Percentiles rank a stretch among this genome's conserved stretches.
These are phyloP conservation scores for Parapristionchus giblindavisi DNA, from an alignment of 2,888 invertebrate species.

Conservation along the genomic window DNA sequence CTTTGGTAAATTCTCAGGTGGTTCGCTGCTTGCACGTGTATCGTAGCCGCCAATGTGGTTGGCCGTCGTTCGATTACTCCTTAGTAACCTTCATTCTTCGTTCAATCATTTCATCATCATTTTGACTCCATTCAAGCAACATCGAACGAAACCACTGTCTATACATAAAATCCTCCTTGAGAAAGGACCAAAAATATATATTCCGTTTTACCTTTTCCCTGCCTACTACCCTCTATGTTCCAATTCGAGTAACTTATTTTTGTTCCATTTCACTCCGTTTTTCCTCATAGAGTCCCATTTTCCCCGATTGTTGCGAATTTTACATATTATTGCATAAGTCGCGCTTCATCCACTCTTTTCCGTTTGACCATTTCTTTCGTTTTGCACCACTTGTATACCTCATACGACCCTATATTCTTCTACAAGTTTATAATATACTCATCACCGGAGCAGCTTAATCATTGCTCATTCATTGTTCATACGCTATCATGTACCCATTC, in stretches of 20 bases:
- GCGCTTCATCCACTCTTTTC: too few species aligned
- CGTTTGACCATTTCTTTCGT: too few species aligned
- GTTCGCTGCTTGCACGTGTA: constrained; percentile 15
- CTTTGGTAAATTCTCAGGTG: background rate
- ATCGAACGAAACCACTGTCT: constrained; percentile 15
- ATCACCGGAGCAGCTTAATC: too few species aligned
- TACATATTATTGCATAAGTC: too few species aligned
- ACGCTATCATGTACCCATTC: too few species aligned
- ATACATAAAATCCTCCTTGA: constrained; percentile 6
- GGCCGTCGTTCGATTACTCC: background rate
- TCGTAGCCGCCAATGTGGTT: constrained; percentile 17
- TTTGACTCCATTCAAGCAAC: background rate
- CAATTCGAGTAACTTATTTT: background rate
- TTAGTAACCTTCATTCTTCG: background rate
- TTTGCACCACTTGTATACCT: too few species aligned
- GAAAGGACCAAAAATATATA: constrained; percentile 10
- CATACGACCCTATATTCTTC: too few species aligned
- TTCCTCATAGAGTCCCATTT: background rate
- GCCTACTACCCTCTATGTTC: background rate
- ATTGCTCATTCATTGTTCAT: too few species aligned
- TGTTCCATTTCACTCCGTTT: constrained; percentile 8
- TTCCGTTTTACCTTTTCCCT: constrained; percentile 15
- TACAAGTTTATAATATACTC: too few species aligned
- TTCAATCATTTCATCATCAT: background rate
- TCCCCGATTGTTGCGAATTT: too few species aligned